These are phyloP conservation scores for Camelus bactrianus DNA, from an alignment of 2,113 vertebrate species.

Conservation along the genomic window DNA sequence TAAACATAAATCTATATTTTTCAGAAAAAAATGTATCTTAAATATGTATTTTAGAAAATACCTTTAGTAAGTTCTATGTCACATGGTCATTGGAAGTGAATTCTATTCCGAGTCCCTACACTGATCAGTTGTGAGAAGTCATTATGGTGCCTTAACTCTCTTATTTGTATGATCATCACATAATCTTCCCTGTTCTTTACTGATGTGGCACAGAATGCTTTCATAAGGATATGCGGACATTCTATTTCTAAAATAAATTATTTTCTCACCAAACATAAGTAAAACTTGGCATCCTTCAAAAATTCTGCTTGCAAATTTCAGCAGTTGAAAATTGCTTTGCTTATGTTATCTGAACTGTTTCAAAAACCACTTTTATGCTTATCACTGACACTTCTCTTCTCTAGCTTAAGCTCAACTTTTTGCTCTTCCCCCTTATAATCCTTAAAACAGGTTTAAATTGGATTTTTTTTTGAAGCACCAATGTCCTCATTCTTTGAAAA, in stretches of 20 bases:
- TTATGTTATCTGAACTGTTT: conserved; percentile 16
- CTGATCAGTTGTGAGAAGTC: neutral
- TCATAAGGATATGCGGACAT: neutral
- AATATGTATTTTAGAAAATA: neutral
- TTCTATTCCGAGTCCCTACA: neutral
- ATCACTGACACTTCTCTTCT: conserved; percentile 36
- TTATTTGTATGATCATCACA: neutral
- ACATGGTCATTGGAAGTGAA: neutral
- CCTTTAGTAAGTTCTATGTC: neutral
- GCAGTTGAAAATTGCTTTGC: conserved; percentile 21
- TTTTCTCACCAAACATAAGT: conserved; percentile 13
- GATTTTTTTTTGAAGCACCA: neutral
- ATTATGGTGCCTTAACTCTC: neutral
- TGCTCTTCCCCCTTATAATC: neutral
- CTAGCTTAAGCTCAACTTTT: neutral
- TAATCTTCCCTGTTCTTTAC: neutral
- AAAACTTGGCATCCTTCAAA: neutral
- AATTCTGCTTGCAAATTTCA: conserved; percentile 47
- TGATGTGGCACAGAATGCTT: neutral
- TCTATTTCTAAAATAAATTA: neutral
- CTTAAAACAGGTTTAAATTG: neutral
- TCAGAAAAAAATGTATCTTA: neutral
- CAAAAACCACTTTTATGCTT: neutral
- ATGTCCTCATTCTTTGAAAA: neutral
- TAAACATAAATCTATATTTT: neutral